Conservation (phyloP, 2,113 vertebrate genomes). For the Asarcornis scutulata region DNA sequence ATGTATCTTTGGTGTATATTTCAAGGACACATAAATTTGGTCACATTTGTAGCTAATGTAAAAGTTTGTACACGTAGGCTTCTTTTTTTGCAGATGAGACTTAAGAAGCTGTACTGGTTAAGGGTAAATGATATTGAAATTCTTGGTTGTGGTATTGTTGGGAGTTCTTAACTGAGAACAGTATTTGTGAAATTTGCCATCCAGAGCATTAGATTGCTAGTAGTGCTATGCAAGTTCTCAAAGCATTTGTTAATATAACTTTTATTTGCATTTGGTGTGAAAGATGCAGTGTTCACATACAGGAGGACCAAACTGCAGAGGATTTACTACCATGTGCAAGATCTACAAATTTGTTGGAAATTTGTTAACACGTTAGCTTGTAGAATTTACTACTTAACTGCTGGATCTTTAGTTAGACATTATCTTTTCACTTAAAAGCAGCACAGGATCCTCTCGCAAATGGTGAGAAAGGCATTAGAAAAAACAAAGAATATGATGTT, state of each 20-base stretch:
- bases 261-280: not conserved
- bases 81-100: not conserved
- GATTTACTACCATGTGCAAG: not conserved
- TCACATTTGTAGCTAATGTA: not conserved
- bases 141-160: not conserved
- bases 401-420: not conserved
- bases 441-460: not conserved
- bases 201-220: not conserved
- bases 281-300: not conserved
- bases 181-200: not conserved
- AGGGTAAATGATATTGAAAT: not conserved
- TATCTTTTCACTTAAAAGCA: not conserved
- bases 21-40: not conserved
- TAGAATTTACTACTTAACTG: not conserved
- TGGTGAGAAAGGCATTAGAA: not conserved
- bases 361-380: not conserved
- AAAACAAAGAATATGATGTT: not conserved
- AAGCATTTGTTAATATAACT: not conserved
- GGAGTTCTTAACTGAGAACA: not conserved
- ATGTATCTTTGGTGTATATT: fast-evolving
- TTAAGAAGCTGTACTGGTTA: not conserved
- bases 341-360: not conserved
- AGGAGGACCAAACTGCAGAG: not conserved
- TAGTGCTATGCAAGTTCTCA: not conserved
- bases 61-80: not conserved